Conservation (phyloP, 2,113 vertebrate species). For the Sylvilagus bachmani region DNA sequence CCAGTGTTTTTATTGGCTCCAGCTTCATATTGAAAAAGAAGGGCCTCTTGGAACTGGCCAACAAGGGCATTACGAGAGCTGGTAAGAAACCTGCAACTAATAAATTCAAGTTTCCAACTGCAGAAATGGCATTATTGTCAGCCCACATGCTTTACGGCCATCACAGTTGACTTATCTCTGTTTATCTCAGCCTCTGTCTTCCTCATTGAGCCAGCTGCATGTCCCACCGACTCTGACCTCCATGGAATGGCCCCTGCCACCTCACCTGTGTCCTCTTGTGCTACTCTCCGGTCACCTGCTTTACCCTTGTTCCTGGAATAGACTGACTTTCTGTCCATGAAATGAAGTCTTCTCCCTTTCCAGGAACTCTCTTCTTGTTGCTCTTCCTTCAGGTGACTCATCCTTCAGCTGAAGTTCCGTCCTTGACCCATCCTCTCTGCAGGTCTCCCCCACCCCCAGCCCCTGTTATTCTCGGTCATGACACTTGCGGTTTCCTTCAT, state of each 20-base stretch:
- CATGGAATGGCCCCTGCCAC: not conserved
- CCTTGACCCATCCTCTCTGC: not conserved
- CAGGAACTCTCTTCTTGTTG: not conserved
- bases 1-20: slow-evolving; percentile 90
- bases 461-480: not conserved
- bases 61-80: slow-evolving; percentile 88
- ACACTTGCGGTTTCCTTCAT: not conserved
- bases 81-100: slow-evolving; percentile 83
- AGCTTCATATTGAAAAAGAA: slow-evolving; percentile 93
- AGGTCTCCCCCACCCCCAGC: not conserved
- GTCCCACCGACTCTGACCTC: not conserved
- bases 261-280: not conserved
- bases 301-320: not conserved
- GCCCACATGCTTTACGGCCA: too few species aligned
- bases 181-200: not conserved
- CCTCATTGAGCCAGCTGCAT: not conserved
- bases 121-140: not conserved
- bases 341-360: not conserved
- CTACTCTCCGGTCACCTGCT: not conserved
- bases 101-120: not conserved
- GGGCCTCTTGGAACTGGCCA: slow-evolving; percentile 89
- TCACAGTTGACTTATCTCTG: not conserved
- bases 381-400: not conserved
- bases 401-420: not conserved
- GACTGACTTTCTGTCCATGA: not conserved